Evolutionary conservation across 2,797 vertebrate genomes (phyloP).

Genomic region (Brachymystax lenok): DNA sequence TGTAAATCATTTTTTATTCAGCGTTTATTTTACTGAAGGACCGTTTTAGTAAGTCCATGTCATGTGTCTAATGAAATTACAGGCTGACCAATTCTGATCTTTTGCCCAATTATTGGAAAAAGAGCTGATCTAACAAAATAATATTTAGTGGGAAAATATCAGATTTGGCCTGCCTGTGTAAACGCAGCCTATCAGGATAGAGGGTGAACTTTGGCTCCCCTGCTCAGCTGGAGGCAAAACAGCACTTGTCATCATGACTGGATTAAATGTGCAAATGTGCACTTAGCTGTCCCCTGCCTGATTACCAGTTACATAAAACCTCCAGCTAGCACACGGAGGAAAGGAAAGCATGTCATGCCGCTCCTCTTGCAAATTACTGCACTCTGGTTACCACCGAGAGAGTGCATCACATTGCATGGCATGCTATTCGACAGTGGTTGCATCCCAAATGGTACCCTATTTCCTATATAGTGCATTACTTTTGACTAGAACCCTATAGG

Average conservation of each 20-base stretch:
- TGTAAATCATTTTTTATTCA: no score
- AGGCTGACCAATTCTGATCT: no score
- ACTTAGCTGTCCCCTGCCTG: slow-evolving; percentile 21
- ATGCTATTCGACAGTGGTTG: not conserved
- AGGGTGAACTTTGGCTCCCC: slow-evolving; percentile 11
- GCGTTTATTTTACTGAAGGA: no score
- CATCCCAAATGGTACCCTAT: not conserved
- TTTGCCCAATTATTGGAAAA: no score
- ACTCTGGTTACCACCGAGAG: not conserved
- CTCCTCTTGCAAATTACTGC: slow-evolving; percentile 8
- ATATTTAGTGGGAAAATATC: no score
- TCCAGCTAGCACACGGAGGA: no score
- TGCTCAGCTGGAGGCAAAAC: slow-evolving; percentile 28
- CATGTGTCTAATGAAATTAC: no score
- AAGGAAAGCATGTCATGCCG: not conserved
- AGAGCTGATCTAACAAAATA: no score
- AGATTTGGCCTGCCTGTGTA: no score
- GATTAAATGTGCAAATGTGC: slow-evolving; percentile 39
- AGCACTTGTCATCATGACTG: slow-evolving; percentile 22
- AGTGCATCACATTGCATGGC: not conserved
- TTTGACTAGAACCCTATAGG: not conserved
- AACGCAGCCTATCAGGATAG: not conserved
- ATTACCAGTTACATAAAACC: slow-evolving; percentile 29
- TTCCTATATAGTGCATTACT: not conserved
- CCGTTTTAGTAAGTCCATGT: no score